A percentile compares a stretch with the other conserved stretches of the same genome.
These are phyloP conservation scores for Sclerodermus sp. DNA, from an alignment of 2,888 invertebrate genomes.

Conservation along the genomic window DNA sequence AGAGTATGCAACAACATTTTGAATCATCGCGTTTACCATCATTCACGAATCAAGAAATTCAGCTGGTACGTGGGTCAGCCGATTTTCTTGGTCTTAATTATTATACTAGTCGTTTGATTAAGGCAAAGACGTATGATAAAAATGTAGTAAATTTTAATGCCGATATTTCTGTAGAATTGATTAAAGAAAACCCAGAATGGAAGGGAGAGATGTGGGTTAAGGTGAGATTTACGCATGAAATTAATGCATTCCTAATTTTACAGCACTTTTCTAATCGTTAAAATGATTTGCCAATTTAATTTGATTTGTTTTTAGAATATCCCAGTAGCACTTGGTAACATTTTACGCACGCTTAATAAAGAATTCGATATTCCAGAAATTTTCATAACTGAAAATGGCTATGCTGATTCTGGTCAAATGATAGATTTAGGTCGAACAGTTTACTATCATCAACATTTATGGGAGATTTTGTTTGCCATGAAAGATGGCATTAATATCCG, in stretches of 20 bases:
- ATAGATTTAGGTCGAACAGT: slow-evolving; percentile 59
- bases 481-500: slow-evolving; percentile 28
- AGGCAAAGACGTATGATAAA: background rate
- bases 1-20: slow-evolving; percentile 65
- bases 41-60: slow-evolving; percentile 29
- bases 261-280: background rate
- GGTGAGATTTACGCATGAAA: background rate
- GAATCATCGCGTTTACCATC: slow-evolving; percentile 65
- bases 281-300: no score
- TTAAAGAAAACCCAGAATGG: no score
- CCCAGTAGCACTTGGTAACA: slow-evolving; percentile 65
- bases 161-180: background rate
- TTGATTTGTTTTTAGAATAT: slow-evolving; percentile 59
- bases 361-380: slow-evolving; percentile 63
- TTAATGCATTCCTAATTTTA: background rate
- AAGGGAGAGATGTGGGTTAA: background rate
- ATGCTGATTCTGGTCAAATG: slow-evolving; percentile 59
- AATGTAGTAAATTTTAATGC: background rate
- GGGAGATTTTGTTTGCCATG: slow-evolving; percentile 23
- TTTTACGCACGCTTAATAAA: slow-evolving; percentile 60
- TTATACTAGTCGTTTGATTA: slow-evolving; percentile 16
- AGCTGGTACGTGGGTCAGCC: slow-evolving; percentile 22
- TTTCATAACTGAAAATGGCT: slow-evolving; percentile 66
- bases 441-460: slow-evolving; percentile 41
- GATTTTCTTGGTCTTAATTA: slow-evolving; percentile 36